These are phyloP conservation scores for Terebella lapidaria DNA, from an alignment of 2,888 invertebrate genomes.

Conservation along the genomic window DNA sequence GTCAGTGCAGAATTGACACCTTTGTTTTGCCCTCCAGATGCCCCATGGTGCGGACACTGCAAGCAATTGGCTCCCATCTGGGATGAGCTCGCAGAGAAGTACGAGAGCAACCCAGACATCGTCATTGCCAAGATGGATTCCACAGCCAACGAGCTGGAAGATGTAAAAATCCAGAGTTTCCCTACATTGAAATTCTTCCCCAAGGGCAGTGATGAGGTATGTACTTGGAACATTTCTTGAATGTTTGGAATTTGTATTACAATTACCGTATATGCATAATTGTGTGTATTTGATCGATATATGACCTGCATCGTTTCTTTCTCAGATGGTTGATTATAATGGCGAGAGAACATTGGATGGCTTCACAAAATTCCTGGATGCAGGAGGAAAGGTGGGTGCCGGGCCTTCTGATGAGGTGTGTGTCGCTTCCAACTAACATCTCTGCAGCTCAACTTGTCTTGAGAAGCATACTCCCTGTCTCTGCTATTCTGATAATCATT, in stretches of 20 bases:
- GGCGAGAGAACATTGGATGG: constrained; percentile 92
- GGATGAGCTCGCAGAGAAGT: constrained; percentile 91
- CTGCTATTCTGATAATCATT: too few species aligned
- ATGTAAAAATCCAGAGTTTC: constrained; percentile 88
- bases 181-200: constrained; percentile 67
- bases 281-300: background rate
- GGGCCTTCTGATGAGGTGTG: constrained; percentile 32
- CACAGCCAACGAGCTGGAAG: constrained; percentile 94
- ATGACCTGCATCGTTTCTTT: background rate
- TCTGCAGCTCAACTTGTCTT: too few species aligned
- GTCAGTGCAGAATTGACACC: too few species aligned
- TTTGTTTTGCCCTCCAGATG: constrained; percentile 62
- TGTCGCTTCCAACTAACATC: too few species aligned
- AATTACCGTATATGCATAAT: background rate
- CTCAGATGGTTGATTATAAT: constrained; percentile 74
- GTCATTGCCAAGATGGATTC: constrained; percentile 98
- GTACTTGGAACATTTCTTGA: too few species aligned
- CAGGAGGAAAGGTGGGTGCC: constrained; percentile 73
- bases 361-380: constrained; percentile 88
- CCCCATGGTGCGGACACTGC: constrained; percentile 97
- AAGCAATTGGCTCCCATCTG: constrained; percentile 95
- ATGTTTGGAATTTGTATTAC: too few species aligned
- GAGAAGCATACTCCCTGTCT: too few species aligned
- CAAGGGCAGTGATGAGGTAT: constrained; percentile 81
- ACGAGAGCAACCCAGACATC: constrained; percentile 70